A percentile compares a stretch with the other conserved stretches of the same genome.
Conservation (phyloP, 2,888 invertebrate genomes). For the Baronia brevicornis region DNA sequence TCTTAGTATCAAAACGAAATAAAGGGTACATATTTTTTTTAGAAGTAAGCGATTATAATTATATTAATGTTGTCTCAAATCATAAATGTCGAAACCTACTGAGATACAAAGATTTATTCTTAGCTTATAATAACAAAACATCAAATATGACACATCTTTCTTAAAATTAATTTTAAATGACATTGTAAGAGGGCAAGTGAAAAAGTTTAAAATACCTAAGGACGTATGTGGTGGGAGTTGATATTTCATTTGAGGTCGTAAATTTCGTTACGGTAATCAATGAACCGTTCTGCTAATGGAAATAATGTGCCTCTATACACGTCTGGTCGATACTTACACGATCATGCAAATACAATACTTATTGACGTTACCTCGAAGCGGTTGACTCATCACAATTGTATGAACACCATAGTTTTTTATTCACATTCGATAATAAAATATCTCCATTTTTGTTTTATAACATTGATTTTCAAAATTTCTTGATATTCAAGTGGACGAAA, state of each 20-base stretch:
- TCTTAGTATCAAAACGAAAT: too few relatives aligned
- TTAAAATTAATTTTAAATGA: too few relatives aligned
- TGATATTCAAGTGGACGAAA: slow-evolving; percentile 27
- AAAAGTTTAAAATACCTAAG: slow-evolving; percentile 22
- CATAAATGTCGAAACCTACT: too few relatives aligned
- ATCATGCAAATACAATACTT: too few relatives aligned
- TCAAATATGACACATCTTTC: too few relatives aligned
- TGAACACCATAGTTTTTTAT: slow-evolving; percentile 21
- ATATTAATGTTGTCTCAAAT: too few relatives aligned
- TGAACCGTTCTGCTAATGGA: slow-evolving; percentile 14
- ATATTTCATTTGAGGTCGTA: slow-evolving; percentile 30
- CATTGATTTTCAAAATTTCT: slow-evolving; percentile 38
- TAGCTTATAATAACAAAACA: too few relatives aligned
- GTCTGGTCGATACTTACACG: neutral
- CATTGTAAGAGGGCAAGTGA: too few relatives aligned
- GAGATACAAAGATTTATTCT: too few relatives aligned
- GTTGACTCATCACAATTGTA: slow-evolving; percentile 8
- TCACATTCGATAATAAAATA: slow-evolving; percentile 30
- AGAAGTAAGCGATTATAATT: too few relatives aligned
- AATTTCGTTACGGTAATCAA: slow-evolving; percentile 19
- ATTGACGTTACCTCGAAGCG: slow-evolving; percentile 6
- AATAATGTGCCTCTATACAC: slow-evolving; percentile 3
- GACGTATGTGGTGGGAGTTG: slow-evolving; percentile 33
- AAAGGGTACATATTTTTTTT: too few relatives aligned
- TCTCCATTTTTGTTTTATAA: slow-evolving; percentile 32